A percentile compares a stretch with the other conserved stretches of the same genome.
Evolutionary conservation across 2,113 vertebrate species (phyloP).

Genomic region (Charina bottae): DNA sequence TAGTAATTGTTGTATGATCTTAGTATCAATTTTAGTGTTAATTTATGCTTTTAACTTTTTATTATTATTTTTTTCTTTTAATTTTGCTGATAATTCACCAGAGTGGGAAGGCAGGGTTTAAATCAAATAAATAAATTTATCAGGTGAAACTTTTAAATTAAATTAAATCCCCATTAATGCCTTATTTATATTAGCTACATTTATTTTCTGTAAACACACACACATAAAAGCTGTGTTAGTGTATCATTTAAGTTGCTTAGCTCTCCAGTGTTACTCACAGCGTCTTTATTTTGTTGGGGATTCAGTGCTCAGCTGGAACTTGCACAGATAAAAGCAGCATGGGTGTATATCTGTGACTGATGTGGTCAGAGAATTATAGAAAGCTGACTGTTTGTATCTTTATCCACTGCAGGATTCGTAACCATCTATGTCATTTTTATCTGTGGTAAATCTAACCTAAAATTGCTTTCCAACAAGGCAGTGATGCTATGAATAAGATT

Average conservation of each 20-base stretch:
- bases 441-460: neutral
- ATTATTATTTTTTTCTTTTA: neutral
- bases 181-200: neutral
- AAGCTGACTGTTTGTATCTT: too few species aligned
- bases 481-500: neutral
- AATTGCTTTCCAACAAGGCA: neutral
- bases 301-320: conserved; percentile 11
- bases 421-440: neutral
- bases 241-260: conserved; percentile 6
- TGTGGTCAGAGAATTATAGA: neutral
- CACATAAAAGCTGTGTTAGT: neutral
- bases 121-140: neutral
- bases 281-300: neutral
- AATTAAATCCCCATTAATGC: neutral
- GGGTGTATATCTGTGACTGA: neutral
- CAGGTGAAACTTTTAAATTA: neutral
- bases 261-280: neutral
- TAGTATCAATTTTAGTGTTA: neutral
- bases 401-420: neutral
- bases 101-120: neutral
- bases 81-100: neutral
- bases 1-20: neutral
- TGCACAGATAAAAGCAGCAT: neutral
- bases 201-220: neutral
- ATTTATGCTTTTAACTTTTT: neutral